A percentile compares a stretch with the other conserved stretches of the same genome.
Evolutionary conservation across 2,888 invertebrate species (phyloP).

Genomic region (Aporophyla nigra): DNA sequence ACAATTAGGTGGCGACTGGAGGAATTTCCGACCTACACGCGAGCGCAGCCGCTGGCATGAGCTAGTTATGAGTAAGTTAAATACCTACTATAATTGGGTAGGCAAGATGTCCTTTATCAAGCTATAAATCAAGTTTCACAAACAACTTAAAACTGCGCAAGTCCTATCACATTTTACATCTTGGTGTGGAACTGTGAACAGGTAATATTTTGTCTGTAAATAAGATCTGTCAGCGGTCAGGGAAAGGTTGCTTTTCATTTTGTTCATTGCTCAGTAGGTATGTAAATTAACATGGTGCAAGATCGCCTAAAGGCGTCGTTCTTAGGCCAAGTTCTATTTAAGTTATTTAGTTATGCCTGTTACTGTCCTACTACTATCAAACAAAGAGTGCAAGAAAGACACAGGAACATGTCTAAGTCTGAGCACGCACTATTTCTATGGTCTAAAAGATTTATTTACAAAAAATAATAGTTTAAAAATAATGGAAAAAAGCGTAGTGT

Average conservation of each 20-base stretch:
- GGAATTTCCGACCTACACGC: too few species aligned
- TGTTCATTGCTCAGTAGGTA: conserved; percentile 1
- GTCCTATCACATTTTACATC: conserved; percentile 40
- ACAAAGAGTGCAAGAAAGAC: neutral
- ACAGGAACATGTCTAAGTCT: neutral
- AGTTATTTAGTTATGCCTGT: neutral
- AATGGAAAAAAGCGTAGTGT: too few species aligned
- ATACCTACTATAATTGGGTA: conserved; percentile 3
- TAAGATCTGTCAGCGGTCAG: conserved; percentile 9
- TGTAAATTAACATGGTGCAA: neutral
- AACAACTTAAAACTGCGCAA: neutral
- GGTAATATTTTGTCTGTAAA: conserved; percentile 11
- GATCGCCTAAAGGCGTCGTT: neutral
- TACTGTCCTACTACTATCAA: neutral
- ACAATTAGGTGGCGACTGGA: too few species aligned
- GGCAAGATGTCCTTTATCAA: conserved; percentile 25
- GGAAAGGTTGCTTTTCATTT: conserved; percentile 3
- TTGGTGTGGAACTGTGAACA: neutral
- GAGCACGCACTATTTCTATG: too few species aligned
- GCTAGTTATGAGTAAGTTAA: too few species aligned
- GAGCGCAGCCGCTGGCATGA: too few species aligned
- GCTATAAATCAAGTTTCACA: conserved; percentile 29
- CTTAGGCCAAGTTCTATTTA: neutral
- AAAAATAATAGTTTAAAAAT: too few species aligned
- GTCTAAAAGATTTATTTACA: too few species aligned